Base-by-base conservation (phyloP, 1,140 invertebrate genomes). In the Cecropterus lyciades region DNA sequence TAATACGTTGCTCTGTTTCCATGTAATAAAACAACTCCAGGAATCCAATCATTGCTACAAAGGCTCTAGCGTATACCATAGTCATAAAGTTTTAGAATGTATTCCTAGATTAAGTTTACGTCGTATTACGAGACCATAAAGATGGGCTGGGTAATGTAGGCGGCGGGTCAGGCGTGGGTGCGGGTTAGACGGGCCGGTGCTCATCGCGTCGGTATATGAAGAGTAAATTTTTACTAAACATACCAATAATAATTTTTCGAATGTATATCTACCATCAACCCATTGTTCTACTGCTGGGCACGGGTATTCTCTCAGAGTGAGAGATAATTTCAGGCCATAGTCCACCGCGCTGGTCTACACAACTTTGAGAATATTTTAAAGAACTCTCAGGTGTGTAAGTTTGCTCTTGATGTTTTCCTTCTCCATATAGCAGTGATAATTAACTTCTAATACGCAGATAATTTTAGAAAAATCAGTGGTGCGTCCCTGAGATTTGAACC, bases 81-180 rank as follows among this genome's bases (percentile, higher is more conserved):
- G 56, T 84, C 78, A 76, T 89, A 87, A 89, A 85, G 57, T 74
- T 77, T 60, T 67, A 77, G 43, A 79, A 85, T 79, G 76, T 76
- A 69, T 79, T 73, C 72, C 63, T 77, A 83, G 76, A 78, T 81
- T 80, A 77, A 70, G 69, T 82, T 84, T 82, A 80, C 73, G 76
- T 75, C 73, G 76, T 75, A 76, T 78, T 81, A 82, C 63, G 72
- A 70, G 73, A 60, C 72, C 68, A 83, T 89, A 85, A 85, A 86
- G 67, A 73, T 74, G 70, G 75, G 64, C 67, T 67, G 71, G 69
- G 69, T 45, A 24, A 57, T 67, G 80, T 77, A 75, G 77, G 79
- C 48, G 30, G 30, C 55, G 63, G 75, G 85, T 84, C 82, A 79
- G 48, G 55, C 65, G 85, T 85, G 79, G 80, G 84, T 73, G 80